Evolutionary conservation across 2,888 invertebrate genomes (phyloP), one percentile per base, ranked within the genome.

Genomic region (Plagiodera versicolora): DNA sequence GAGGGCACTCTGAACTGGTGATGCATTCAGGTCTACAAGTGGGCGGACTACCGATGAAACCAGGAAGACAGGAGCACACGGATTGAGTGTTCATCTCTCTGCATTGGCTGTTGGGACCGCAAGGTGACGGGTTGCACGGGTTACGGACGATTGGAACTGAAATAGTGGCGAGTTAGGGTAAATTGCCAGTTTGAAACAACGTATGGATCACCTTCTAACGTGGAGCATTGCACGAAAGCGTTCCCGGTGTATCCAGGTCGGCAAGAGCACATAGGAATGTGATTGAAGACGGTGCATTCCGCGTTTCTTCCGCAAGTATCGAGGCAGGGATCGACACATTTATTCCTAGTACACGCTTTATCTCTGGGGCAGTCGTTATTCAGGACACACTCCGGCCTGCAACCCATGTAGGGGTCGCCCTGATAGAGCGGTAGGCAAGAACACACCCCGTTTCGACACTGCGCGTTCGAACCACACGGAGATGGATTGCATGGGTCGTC

Each of bases 301-400:
- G 93, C 92, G 74, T 89, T 89, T 53, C 80, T 77, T 0, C 92
- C 93, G 76, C 94, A 94, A 18, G 89, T 89, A 63, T 88, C 89
- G 8, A 88, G 87, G 71, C 94, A 93, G 50, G 93, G 92, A 76
- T 92, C 88, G 51, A 82, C 76, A 74, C 93, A 94, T 79, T 91
- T 91, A 74, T 88, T 89, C 69, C 83, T 82, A 1, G 86, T 81
- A 72, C 92, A 92, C 63, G 91, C 88, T 73, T 84, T 85, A 74
- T 87, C 83, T 70, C 85, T 83, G 19, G 87, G 80, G 77, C 92
- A 93, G 70, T 92, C 92, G 10, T 83, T 80, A 74, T 88, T 92
- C 3, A 90, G 80, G n/a, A 90, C 85, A 78, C 92, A 92, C 79
- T 92, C 91, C 3, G 92, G 92, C 68, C 91, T 84, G 75, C 92